phyloP scores from a whole-genome alignment of 1,140 invertebrate genomes.

The Drosophila jambulina region DNA sequence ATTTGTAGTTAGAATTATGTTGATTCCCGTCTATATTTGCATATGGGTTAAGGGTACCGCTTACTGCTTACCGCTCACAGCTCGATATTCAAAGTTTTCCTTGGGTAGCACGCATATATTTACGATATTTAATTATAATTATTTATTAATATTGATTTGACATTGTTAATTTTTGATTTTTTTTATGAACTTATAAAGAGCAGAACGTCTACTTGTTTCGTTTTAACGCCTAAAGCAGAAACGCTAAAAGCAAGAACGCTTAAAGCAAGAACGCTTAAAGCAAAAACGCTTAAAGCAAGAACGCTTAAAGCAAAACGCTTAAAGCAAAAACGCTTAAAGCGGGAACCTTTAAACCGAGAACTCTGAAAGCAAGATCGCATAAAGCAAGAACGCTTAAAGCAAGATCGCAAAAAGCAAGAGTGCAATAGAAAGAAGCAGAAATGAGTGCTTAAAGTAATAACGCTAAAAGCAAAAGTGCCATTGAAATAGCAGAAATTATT shows the following conservation, averaged over 20 bases:
- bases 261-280: not conserved
- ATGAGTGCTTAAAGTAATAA: too few species aligned
- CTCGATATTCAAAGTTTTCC: slow-evolving; percentile 9
- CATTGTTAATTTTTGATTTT: not conserved
- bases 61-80: not conserved
- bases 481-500: too few species aligned
- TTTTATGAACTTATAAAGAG: not conserved
- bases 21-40: slow-evolving; percentile 59
- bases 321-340: not conserved
- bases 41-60: slow-evolving; percentile 20
- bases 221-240: too few species aligned
- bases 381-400: too few species aligned
- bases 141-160: not conserved
- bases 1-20: slow-evolving; percentile 71
- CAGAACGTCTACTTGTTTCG: not conserved
- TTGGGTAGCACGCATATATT: not conserved
- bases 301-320: too few species aligned
- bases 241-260: not conserved
- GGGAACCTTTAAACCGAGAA: not conserved
- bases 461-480: too few species aligned
- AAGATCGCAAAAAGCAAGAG: too few species aligned
- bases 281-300: too few species aligned
- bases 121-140: not conserved
- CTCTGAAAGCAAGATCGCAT: not conserved
- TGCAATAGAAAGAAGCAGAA: too few species aligned